These are phyloP conservation scores for Platygyra sinensis DNA, from an alignment of 64 coral and sea anemone genomes.

Conservation along the genomic window DNA sequence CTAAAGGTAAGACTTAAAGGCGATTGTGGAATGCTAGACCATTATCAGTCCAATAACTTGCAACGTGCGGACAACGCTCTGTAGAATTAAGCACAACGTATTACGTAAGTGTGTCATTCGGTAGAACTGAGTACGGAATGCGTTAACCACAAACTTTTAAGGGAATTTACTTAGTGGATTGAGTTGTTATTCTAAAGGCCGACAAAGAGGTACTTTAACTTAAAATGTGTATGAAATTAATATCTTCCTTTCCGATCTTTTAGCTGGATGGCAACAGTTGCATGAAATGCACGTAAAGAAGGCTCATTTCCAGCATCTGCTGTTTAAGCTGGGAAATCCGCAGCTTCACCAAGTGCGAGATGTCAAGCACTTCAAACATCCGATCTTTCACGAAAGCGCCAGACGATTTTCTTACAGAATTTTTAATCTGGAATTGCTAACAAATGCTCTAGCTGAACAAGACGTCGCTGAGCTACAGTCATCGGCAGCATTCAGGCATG, in stretches of 20 bases:
- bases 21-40: too few relatives aligned
- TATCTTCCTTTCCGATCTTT: not conserved
- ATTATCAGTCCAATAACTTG: too few relatives aligned
- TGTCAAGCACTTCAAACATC: constrained; percentile 21
- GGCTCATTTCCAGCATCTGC: constrained; percentile 8
- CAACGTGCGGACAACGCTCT: not conserved
- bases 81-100: not conserved
- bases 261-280: constrained; percentile 33
- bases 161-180: not conserved
- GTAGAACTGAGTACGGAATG: not conserved
- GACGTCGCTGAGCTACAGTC: not conserved
- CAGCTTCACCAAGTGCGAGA: not conserved
- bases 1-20: constrained; percentile 5
- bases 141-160: not conserved
- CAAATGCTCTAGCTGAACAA: constrained; percentile 19
- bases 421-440: constrained; percentile 2
- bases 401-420: constrained; percentile 37
- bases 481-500: constrained; percentile 22
- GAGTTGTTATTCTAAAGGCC: not conserved
- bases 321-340: not conserved
- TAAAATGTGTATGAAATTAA: too few relatives aligned
- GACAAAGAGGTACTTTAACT: not conserved
- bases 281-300: constrained; percentile 23
- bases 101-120: too few relatives aligned
- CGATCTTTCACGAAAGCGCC: not conserved